A percentile compares a stretch with the other conserved stretches of the same genome.
These are phyloP conservation scores for Drosophila niveifrons DNA, from an alignment of 2,888 invertebrate genomes.

Conservation along the genomic window DNA sequence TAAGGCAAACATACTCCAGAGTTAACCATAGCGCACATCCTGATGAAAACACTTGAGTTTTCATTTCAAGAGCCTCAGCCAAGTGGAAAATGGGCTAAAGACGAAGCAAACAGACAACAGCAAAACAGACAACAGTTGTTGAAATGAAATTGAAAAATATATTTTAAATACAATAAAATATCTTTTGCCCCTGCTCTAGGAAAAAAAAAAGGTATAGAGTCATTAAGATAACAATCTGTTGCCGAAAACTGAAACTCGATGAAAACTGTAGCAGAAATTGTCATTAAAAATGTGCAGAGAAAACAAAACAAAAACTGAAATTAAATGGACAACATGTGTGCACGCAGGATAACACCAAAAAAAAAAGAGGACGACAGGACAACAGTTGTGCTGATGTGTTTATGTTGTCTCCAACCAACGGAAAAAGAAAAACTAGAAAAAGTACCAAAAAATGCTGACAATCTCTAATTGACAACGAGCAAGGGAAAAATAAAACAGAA, in stretches of 20 bases:
- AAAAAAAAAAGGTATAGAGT: constrained; percentile 71
- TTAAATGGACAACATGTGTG: constrained; percentile 78
- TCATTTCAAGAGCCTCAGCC: constrained; percentile 51
- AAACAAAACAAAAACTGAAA: constrained; percentile 53
- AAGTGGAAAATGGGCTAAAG: constrained; percentile 70
- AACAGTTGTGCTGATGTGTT: constrained; percentile 74
- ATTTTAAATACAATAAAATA: constrained; percentile 73
- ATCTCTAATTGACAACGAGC: constrained; percentile 20
- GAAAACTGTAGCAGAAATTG: constrained; percentile 75
- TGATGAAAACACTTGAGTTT: constrained; percentile 67
- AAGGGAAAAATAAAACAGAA: constrained; percentile 17
- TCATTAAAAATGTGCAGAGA: constrained; percentile 61
- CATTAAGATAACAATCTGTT: constrained; percentile 82
- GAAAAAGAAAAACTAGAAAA: constrained; percentile 3
- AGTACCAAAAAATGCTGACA: constrained; percentile 16
- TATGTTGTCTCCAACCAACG: constrained; percentile 43
- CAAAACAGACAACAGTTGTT: constrained; percentile 65
- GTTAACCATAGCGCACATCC: constrained; percentile 55
- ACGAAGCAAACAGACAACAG: constrained; percentile 43
- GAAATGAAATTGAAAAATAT: constrained; percentile 69
- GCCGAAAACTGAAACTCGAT: constrained; percentile 49
- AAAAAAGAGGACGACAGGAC: constrained; percentile 30
- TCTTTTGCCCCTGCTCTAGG: constrained; percentile 25
- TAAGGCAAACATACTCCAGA: constrained; percentile 31
- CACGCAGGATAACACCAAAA: constrained; percentile 29